Conservation (phyloP, 2,113 vertebrate species). For the Cricetomys ansorgei region DNA sequence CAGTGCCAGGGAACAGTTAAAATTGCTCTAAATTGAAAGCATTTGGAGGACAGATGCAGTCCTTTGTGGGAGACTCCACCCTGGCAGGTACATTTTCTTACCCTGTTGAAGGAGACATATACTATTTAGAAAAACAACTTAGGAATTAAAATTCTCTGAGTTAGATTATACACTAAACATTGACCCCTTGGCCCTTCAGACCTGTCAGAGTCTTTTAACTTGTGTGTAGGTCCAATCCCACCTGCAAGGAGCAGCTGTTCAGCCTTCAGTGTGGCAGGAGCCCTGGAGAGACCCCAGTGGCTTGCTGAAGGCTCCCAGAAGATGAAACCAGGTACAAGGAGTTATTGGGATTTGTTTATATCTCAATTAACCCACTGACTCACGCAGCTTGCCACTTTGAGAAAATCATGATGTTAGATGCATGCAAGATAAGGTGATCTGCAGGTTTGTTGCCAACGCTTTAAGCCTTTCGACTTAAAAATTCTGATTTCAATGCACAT, state of each 20-base stretch:
- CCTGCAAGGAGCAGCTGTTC: background rate
- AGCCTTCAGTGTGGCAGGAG: background rate
- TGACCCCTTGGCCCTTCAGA: background rate
- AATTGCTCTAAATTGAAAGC: background rate
- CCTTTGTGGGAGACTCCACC: background rate
- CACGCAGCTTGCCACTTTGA: background rate
- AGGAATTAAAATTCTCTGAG: background rate
- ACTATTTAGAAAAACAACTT: background rate
- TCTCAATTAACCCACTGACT: slow-evolving; percentile 5
- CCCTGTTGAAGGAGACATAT: background rate
- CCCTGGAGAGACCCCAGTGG: background rate
- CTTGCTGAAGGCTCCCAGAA: background rate
- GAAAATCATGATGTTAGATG: background rate
- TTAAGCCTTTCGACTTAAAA: background rate
- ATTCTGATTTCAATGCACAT: background rate
- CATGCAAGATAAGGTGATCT: background rate
- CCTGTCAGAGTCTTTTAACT: background rate
- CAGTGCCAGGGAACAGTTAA: background rate
- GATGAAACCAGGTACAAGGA: background rate
- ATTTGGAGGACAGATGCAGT: background rate
- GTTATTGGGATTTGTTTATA: slow-evolving; percentile 3
- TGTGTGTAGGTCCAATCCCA: background rate
- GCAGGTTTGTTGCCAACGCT: background rate
- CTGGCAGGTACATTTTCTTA: background rate
- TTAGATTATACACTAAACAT: background rate